phyloP scores from a whole-genome alignment of 2,888 invertebrate species.

The Agonopterix subpropinquella region DNA sequence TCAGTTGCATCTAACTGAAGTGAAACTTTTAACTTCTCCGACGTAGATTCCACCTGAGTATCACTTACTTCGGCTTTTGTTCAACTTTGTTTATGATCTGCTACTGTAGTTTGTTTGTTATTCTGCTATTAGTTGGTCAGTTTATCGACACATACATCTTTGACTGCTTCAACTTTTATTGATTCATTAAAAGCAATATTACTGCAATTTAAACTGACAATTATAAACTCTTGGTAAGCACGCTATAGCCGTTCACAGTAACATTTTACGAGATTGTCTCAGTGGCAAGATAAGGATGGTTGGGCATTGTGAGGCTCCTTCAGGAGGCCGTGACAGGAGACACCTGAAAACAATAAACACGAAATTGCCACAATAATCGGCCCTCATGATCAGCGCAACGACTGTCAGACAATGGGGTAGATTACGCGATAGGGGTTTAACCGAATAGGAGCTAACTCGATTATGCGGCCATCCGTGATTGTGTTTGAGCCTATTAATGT shows the following conservation, averaged over 20 bases:
- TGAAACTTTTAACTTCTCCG: conserved; percentile 66
- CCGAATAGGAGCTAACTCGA: conserved; percentile 73
- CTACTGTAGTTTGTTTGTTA: conserved; percentile 27
- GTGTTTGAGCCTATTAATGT: conserved; percentile 73
- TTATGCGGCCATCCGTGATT: conserved; percentile 74
- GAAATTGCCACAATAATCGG: conserved; percentile 72
- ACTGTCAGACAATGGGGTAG: conserved; percentile 68
- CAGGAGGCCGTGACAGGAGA: conserved; percentile 36
- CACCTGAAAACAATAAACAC: conserved; percentile 71
- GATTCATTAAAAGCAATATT: not conserved
- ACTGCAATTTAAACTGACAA: no score
- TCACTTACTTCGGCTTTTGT: conserved; percentile 45
- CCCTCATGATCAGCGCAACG: conserved; percentile 66
- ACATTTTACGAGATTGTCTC: conserved; percentile 40
- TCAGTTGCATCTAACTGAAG: conserved; percentile 59
- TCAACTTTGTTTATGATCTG: conserved; percentile 47
- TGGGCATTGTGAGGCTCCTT: conserved; percentile 33
- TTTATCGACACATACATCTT: conserved; percentile 12
- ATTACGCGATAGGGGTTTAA: conserved; percentile 71
- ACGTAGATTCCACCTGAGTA: conserved; percentile 58
- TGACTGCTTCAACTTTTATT: not conserved
- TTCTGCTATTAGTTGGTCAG: conserved; percentile 14
- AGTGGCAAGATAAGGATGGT: conserved; percentile 33
- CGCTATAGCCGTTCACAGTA: conserved; percentile 24
- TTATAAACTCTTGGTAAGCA: not conserved